Conservation (phyloP, 2,888 invertebrate genomes). For the Strigamia maritima region DNA sequence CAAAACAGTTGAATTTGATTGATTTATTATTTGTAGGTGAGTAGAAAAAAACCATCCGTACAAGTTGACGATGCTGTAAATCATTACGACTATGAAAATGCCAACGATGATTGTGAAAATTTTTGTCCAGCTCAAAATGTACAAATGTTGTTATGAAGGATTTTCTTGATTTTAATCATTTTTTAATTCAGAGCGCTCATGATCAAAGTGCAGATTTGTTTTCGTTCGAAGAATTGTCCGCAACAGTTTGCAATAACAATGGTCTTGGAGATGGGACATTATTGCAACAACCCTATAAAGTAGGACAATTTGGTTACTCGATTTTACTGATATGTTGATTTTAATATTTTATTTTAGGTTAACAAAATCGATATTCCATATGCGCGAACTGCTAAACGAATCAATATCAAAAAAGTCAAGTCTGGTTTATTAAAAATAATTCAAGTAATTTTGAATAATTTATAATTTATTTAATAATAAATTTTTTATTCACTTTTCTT, state of each 20-base stretch:
- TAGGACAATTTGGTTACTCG: not conserved
- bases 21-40: not conserved
- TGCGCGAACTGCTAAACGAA: slow-evolving; percentile 76
- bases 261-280: not conserved
- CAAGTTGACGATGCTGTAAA: slow-evolving; percentile 51
- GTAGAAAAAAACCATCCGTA: not conserved
- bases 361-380: slow-evolving; percentile 72
- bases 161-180: not conserved
- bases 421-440: slow-evolving; percentile 69
- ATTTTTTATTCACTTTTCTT: not conserved
- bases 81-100: slow-evolving; percentile 60
- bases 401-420: slow-evolving; percentile 81
- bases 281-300: not conserved
- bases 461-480: not conserved
- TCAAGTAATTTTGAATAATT: slow-evolving; percentile 45
- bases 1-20: not conserved
- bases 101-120: slow-evolving; percentile 55
- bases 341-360: slow-evolving; percentile 56
- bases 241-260: not conserved
- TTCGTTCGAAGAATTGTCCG: not conserved
- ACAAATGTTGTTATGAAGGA: slow-evolving; percentile 22
- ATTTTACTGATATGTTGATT: not conserved
- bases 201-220: not conserved
- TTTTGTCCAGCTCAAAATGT: slow-evolving; percentile 55
- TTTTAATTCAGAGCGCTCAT: not conserved